Evolutionary conservation across 37 sponge, comb jelly and placozoan genomes (phyloP).

Genomic region (Diacarnus erythraeanus): DNA sequence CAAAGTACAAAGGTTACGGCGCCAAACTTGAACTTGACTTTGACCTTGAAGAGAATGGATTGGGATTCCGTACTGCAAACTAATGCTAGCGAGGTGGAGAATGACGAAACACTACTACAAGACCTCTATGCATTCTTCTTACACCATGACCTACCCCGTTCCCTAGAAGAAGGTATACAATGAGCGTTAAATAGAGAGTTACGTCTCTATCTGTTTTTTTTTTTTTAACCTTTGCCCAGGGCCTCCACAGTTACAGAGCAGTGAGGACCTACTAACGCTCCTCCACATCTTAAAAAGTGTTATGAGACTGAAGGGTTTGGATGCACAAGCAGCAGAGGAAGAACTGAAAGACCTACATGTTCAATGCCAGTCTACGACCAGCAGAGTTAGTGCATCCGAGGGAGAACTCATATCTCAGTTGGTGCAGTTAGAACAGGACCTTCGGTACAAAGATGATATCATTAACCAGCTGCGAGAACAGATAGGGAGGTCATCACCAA

Average conservation of each 20-base stretch:
- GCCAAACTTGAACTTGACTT: not conserved
- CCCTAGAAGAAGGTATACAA: constrained; percentile 3
- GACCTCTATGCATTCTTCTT: constrained; percentile 27
- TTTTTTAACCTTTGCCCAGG: not conserved
- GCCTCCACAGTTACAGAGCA: not conserved
- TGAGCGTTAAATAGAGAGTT: not conserved
- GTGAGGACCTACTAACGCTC: constrained; percentile 1
- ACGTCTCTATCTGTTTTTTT: not conserved
- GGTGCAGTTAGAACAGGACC: constrained; percentile 33
- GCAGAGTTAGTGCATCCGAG: constrained; percentile 3
- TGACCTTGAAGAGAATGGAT: constrained; percentile 8
- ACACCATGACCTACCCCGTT: constrained; percentile 11
- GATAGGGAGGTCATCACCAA: not conserved
- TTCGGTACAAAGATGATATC: constrained; percentile 16
- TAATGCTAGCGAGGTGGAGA: constrained; percentile 13
- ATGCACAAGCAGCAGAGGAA: constrained; percentile 23
- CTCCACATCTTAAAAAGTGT: not conserved
- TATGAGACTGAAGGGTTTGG: constrained; percentile 24
- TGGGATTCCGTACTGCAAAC: constrained; percentile 14
- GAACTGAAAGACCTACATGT: constrained; percentile 3
- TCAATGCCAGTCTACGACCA: not conserved
- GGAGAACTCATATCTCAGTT: constrained; percentile 15
- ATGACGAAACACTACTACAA: constrained; percentile 24
- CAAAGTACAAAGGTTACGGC: not conserved
- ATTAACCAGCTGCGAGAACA: constrained; percentile 11